Base-by-base conservation (phyloP, 2,888 invertebrate species). In the Encarsia formosa region DNA sequence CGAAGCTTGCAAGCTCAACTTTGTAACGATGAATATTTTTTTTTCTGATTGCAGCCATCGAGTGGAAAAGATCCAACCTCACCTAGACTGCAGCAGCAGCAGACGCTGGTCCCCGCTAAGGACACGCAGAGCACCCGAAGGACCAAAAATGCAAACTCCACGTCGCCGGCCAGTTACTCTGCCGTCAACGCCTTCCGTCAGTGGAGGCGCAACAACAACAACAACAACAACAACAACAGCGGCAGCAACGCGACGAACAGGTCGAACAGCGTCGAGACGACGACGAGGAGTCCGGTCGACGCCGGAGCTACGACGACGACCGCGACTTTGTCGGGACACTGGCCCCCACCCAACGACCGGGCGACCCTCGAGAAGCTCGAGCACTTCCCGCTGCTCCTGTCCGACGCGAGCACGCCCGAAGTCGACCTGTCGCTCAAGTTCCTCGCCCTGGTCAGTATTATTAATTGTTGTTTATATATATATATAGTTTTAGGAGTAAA, bases 391-490 rank as follows among this genome's bases (percentile, higher is more conserved):
- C 48, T 66, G 34, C 63, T 65, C 13, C 59, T 67, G 24, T 70
- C 70, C 20, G 70, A 72, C 38, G 47, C 68, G 4, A 65, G 65
- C 11, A 68, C 63, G 64, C 70, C 68, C 13, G 69, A 71, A 32
- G 70, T 68, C 37, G 71, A 72, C 54, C 58, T 70, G 3, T 72
- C 71, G 9, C 58, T 72, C 24, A 72, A 72, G 59, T 71, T 67
- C 52, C 68, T 72, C 40, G 76, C 76, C 19, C 60, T 76, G 67
- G 76, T 76, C 59, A 64, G 69, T 38, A 18, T 32, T n/a, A n/a
- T n/a, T n/a, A n/a, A n/a, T n/a, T n/a, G n/a, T n/a, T n/a, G n/a
- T n/a, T n/a, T n/a, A n/a, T n/a, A n/a, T n/a, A n/a, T n/a, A n/a
- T n/a, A n/a, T n/a, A n/a, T n/a, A n/a, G n/a, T n/a, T n/a, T n/a